Conservation (phyloP, 1,140 invertebrate species). For the Macrocentrus cingulum region DNA sequence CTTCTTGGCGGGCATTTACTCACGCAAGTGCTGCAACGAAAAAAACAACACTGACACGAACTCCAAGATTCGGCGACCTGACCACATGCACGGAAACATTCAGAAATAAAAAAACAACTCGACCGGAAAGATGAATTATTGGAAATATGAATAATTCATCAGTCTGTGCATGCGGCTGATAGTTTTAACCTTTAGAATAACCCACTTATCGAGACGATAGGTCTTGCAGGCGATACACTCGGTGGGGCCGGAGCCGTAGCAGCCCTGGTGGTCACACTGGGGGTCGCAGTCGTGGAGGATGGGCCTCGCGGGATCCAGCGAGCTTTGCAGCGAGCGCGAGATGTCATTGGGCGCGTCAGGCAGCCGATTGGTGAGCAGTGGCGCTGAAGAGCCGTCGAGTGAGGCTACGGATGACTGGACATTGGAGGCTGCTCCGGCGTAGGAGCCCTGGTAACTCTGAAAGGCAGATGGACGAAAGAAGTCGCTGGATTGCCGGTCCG, state of each 20-base stretch:
- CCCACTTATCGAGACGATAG: slow-evolving; percentile 78
- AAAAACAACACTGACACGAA: not conserved
- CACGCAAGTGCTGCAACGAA: slow-evolving; percentile 69
- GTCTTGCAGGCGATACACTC: slow-evolving; percentile 80
- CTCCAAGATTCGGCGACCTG: no score
- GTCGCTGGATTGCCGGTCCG: slow-evolving; percentile 33
- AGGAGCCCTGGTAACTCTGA: slow-evolving; percentile 72
- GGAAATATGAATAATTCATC: no score
- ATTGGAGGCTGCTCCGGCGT: slow-evolving; percentile 69
- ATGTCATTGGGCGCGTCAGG: slow-evolving; percentile 38
- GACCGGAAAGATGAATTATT: no score
- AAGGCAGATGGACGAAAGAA: slow-evolving; percentile 63
- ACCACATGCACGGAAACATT: no score
- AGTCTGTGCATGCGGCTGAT: not conserved
- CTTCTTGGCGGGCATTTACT: slow-evolving; percentile 78
- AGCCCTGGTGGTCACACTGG: slow-evolving; percentile 79
- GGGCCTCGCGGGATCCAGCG: slow-evolving; percentile 61
- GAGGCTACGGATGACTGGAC: slow-evolving; percentile 68
- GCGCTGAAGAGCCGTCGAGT: slow-evolving; percentile 64
- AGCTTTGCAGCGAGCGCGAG: slow-evolving; percentile 33
- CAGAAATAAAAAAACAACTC: not conserved
- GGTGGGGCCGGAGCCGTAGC: slow-evolving; percentile 77
- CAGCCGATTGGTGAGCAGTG: slow-evolving; percentile 48
- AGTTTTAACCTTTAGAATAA: no score
- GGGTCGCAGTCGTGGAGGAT: slow-evolving; percentile 77